Percentiles rank a stretch among this genome's conserved stretches.
phyloP scores from a whole-genome alignment of 1,140 invertebrate species.

The Drosophila melanogaster region DNA sequence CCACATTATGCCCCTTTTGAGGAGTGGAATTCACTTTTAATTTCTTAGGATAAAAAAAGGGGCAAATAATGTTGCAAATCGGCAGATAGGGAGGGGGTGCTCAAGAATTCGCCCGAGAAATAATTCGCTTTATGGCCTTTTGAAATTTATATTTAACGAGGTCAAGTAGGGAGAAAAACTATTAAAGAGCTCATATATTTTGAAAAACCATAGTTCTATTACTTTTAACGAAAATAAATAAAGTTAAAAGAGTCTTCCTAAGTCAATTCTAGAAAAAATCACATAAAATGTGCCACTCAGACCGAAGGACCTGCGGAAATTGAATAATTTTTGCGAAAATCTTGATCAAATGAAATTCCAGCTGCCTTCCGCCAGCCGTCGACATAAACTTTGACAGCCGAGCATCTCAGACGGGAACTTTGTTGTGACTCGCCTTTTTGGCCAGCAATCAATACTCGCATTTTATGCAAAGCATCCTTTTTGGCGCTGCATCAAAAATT shows the following conservation, averaged over 20 bases:
- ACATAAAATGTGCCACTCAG: background rate
- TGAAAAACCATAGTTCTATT: background rate
- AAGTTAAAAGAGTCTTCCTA: too few relatives aligned
- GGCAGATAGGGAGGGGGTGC: background rate
- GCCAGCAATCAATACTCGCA: conserved; percentile 67
- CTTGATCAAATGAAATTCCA: conserved; percentile 31
- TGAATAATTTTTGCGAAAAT: conserved; percentile 26
- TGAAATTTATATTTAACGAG: background rate
- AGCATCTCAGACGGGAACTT: conserved; percentile 27
- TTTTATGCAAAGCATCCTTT: conserved; percentile 69
- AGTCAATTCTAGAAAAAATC: background rate
- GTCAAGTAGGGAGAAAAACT: background rate
- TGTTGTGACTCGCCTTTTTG: conserved; percentile 48
- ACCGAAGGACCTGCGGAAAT: conserved; percentile 4
- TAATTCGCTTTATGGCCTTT: background rate
- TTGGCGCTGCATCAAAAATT: conserved; percentile 73
- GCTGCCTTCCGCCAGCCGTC: conserved; percentile 18
- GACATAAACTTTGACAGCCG: conserved; percentile 24
- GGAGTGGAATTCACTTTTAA: conserved; percentile 23
- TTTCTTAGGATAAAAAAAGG: conserved; percentile 8
- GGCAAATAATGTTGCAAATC: conserved; percentile 28
- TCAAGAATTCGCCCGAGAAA: conserved; percentile 2
- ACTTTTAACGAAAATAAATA: background rate
- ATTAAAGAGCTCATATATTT: background rate
- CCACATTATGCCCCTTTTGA: background rate